These are phyloP conservation scores for Dermatophagoides farinae DNA, from an alignment of 1,140 invertebrate genomes.

Conservation along the genomic window DNA sequence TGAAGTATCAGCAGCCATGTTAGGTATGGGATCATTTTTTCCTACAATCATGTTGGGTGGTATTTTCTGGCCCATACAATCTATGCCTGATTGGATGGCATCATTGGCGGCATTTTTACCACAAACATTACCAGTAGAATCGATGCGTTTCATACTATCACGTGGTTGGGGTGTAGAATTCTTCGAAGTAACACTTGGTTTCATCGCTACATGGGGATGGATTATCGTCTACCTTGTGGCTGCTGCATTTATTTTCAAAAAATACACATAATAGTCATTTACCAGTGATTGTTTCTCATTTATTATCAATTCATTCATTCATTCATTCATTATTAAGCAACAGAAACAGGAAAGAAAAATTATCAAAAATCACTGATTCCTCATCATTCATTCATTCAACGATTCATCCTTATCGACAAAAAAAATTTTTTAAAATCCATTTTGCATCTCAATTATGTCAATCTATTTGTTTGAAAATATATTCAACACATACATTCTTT, in stretches of 20 bases:
- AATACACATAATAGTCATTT: constrained; percentile 14
- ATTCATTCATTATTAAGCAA: too few species aligned
- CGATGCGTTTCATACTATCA: constrained; percentile 16
- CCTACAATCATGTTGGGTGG: constrained; percentile 75
- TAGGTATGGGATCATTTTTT: constrained; percentile 63
- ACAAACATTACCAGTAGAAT: constrained; percentile 48
- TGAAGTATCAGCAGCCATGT: constrained; percentile 73
- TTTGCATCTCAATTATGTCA: too few species aligned
- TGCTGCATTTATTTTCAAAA: constrained; percentile 34
- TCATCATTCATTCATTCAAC: too few species aligned
- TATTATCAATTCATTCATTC: too few species aligned
- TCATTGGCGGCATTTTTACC: constrained; percentile 65
- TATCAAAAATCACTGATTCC: too few species aligned
- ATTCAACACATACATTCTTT: too few species aligned
- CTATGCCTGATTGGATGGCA: constrained; percentile 63
- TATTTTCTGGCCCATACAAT: constrained; percentile 71
- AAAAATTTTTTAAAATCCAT: too few species aligned
- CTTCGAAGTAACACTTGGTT: constrained; percentile 21
- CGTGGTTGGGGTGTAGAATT: constrained; percentile 14
- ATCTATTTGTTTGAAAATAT: too few species aligned
- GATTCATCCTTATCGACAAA: too few species aligned
- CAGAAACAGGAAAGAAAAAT: too few species aligned
- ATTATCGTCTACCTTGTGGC: constrained; percentile 46
- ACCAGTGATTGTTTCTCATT: too few species aligned
- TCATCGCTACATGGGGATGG: constrained; percentile 15